Conservation (phyloP, 1,140 invertebrate species). For the Babylonia areolata region DNA sequence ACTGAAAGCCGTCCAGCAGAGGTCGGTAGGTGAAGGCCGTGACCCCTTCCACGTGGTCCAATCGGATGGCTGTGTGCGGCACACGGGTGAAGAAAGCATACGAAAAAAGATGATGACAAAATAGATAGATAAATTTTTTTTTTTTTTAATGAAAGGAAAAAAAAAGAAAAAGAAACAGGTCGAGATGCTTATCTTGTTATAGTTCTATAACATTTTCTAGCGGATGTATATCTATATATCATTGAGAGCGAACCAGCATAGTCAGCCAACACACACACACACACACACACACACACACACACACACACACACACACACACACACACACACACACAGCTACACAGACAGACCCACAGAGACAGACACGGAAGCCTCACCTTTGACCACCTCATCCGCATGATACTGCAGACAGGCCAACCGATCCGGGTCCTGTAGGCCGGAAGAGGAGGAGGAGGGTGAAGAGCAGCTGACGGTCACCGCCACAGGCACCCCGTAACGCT, state of each 20-base stretch:
- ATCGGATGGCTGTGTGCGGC: constrained; percentile 78
- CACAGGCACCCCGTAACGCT: constrained; percentile 80
- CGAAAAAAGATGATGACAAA: background rate
- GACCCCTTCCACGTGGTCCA: constrained; percentile 82
- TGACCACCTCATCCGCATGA: constrained; percentile 60
- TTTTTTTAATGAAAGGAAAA: no score
- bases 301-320: constrained; percentile 3
- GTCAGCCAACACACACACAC: no score
- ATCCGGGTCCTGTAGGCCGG: constrained; percentile 48
- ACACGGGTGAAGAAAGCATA: no score
- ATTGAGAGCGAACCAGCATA: no score
- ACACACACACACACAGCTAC: no score
- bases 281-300: background rate
- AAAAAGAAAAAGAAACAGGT: no score
- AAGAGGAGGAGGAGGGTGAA: constrained; percentile 54
- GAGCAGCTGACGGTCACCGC: constrained; percentile 82
- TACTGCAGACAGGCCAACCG: constrained; percentile 47
- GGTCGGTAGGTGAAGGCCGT: constrained; percentile 84
- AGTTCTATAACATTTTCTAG: no score
- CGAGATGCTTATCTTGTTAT: no score
- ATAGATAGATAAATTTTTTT: background rate
- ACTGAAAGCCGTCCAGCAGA: constrained; percentile 88
- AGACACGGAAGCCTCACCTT: constrained; percentile 48
- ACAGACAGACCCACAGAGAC: no score
- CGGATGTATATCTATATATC: no score